Base-by-base conservation (phyloP, 1,140 invertebrate species). In the Brachionus rotundiformis region DNA sequence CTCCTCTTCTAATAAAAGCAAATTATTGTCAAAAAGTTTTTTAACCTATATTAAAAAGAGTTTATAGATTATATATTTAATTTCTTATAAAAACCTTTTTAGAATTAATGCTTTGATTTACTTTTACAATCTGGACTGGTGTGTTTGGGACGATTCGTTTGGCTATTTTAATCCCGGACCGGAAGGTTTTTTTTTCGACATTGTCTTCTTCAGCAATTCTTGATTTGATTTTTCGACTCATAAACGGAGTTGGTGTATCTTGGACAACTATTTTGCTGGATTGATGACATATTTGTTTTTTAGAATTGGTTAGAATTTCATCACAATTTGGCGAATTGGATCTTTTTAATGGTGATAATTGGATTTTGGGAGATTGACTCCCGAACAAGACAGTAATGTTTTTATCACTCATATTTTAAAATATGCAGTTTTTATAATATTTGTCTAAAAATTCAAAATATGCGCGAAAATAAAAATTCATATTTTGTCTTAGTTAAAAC, bases 231-330 rank as follows among this genome's bases (percentile, higher is more conserved):
- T 73, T 41, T 44, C 68, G 10, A 19, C 25, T 44, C 68, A 73
- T 73, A 73, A 73, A 73, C 3, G 68, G 68, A 25, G 68, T 73
- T 23, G 68, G 68, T 6, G 68, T 73, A 23, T 73, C 68, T 2
- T 73, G 68, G 1, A 73, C 68, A 19, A 73, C 10, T 10, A 73
- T 23, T 25, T 44, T 41, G 25, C 13, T 31, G 41, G 41, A 10
- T 25, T 25, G 19, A 31, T 27, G 7, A 27, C 39, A 73, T 73
- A 73, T 47, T 73, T 73, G 16, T 44, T 73, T 44, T 44, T 23
- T 73, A 10, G 29, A 27, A 13, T 23, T 68, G 31, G 13, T 8
- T 5, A 16, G 7, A 16, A 19, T 33, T 4, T 39, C 4, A 36
- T 68, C 63, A 19, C 36, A 31, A 10, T 36, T 33, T 23, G 11